Evolutionary conservation across 2,888 invertebrate species (phyloP), one percentile per base, ranked within the genome.

Genomic region (Athripsodes cinereus): DNA sequence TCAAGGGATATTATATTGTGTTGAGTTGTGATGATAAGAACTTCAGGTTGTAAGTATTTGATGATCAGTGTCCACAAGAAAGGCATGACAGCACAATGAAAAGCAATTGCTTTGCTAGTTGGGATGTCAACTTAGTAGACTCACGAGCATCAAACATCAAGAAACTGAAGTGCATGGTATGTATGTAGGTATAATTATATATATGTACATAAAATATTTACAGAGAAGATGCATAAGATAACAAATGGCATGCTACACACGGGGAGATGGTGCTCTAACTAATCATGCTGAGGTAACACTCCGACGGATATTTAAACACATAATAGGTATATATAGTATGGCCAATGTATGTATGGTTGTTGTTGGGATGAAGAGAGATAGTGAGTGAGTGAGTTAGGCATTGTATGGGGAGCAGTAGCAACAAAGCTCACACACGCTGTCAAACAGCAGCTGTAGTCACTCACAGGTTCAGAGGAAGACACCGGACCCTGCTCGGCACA

Each of bases 341-440:
- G 11, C n/a, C 31, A 8, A 31, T 31, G 31, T 31, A 31, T 31
- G 31, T 6, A 8, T 31, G 31, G 31, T 31, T 31, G 31, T 31
- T 8, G 11, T 31, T 31, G 31, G 31, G 11, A 31, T 31, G 31
- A 31, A 31, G 6, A 31, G 31, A n/a, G n/a, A n/a, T n/a, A n/a
- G n/a, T n/a, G n/a, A n/a, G n/a, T n/a, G n/a, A 8, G 31, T 31
- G 31, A 31, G 31, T 31, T 31, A 31, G 31, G 31, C 31, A 31
- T 8, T 31, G 31, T 65, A 66, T 65, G 65, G 64, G 64, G 66
- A 70, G 69, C 71, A 68, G 70, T 31, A 31, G 31, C 31, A 31
- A 59, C 65, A 64, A n/a, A 59, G 72, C 73, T 73, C 70, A 74
- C 73, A 73, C 74, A 69, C 69, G 67, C 18, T 18, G 18, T 18